Base-by-base conservation (phyloP, 1,140 invertebrate species). In the Macrobrachium rosenbergii region DNA sequence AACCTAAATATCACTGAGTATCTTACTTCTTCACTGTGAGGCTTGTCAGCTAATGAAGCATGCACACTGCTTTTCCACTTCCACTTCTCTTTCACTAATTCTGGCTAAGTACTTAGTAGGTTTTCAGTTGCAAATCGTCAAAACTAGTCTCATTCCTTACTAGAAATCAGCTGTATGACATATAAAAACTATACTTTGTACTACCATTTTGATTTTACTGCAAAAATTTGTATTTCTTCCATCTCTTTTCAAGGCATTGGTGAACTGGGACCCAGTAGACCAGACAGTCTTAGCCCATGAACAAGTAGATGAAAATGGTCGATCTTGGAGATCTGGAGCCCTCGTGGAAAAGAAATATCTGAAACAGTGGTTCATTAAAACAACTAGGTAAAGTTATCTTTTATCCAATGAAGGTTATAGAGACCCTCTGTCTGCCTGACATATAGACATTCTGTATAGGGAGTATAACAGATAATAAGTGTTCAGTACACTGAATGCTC, bases 211-310 rank as follows among this genome's bases (percentile, higher is more conserved):
- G 19, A 76, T 28, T 76, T 11, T 17, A 21, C 10, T 43, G 19
- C 43, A 21, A 2, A 19, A 5, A 17, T 67, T 14, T 58, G 0
- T 60, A 16, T 76, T 10, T 21, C 43, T 83, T 19, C 43, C 11
- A 8, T 81, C 14, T 81, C 14, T 63, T 82, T 75, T 88, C 52
- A 60, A 96, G 94, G 95, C 96, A 21, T 93, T 95, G 89, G 99
- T 99, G 0, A 99, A 99, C 93, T 99, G 99, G 99, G 99, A 99
- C 94, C 99, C 99, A 0, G 93, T 99, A 2, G 99, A 99, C 93
- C 92, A 97, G 92, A 99, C 99, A 17, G 99, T 99, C 8, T 92
- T 99, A 82, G 99, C 99, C 21, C 96, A 99, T 93, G 99, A 99
- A 92, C 99, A 99, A 94, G 97, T 99, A 45, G 98, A 99, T 93